Evolutionary conservation across 2,113 vertebrate genomes (phyloP), one percentile per base, ranked within the genome.

Genomic region (Nothocercus julius): DNA sequence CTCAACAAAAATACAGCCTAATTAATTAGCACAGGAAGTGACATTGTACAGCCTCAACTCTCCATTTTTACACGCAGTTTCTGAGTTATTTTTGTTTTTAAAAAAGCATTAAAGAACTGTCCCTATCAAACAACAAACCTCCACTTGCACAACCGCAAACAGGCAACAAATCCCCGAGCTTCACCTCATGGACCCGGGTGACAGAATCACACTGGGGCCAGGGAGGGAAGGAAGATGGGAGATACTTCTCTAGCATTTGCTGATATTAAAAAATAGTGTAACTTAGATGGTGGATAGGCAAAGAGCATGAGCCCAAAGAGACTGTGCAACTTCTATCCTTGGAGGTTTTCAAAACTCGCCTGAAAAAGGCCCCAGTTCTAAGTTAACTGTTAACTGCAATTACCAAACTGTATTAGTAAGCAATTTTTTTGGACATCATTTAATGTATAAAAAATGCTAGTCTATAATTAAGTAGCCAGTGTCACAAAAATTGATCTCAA

Each of bases 341-440:
- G 54, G 54, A 58, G 28, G 32, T 58, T 58, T 32, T 58, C 54
- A 32, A 58, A 58, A 58, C 30, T 32, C 54, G 32, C 13, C 28
- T 32, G 53, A 30, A 56, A 30, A 30, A 28, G 28, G 27, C 27
- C 54, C 28, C 16, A 18, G 28, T 32, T 58, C 54, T 58, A 58
- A 58, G 28, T 10, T 58, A 34, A 11, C n/a, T 80, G 67, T 47
- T 80, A 92, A 95, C 68, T 79, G 83, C 45, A 95, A 63, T 75
- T 95, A 95, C 42, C 42, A 87, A 77, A 89, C 89, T 81, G n/a
- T 8, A 73, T 49, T 70, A 78, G 14, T 44, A 95, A 91, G 40
- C 38, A 0, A 27, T 13, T 87, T 87, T 95, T 72, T 70, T 5
- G 15, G 77, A 75, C 61, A 89, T 69, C 25, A 93, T 93, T 66